Percentiles rank a stretch among this genome's conserved stretches.
Conservation (phyloP, 2,113 vertebrate species). For the Potamarius usumacintae region DNA sequence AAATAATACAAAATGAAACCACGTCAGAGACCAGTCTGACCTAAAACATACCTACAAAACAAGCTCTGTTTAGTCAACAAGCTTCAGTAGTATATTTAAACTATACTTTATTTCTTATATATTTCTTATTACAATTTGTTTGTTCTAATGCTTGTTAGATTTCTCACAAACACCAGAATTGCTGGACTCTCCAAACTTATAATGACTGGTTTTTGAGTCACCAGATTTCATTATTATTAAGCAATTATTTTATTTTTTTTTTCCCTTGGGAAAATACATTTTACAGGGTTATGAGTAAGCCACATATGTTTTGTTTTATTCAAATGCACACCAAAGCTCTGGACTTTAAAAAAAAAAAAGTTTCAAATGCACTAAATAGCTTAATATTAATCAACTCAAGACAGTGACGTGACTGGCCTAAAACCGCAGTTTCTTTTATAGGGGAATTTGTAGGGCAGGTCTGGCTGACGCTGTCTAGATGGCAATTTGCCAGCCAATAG, state of each 20-base stretch:
- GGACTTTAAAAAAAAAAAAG: neutral
- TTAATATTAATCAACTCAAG: neutral
- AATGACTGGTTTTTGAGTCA: neutral
- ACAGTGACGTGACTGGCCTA: too few species aligned
- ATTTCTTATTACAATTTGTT: neutral
- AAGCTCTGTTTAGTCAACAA: neutral
- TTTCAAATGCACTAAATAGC: neutral
- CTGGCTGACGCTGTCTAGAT: neutral
- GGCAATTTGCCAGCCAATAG: conserved; percentile 60
- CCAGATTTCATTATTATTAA: neutral
- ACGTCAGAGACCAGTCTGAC: neutral
- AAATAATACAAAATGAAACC: neutral
- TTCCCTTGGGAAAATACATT: neutral
- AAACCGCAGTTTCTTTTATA: neutral
- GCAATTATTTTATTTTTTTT: neutral
- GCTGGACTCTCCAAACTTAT: neutral
- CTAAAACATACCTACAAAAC: neutral
- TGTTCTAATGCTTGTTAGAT: neutral
- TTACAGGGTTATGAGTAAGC: neutral
- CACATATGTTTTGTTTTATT: neutral
- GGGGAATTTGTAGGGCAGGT: neutral
- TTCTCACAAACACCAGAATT: neutral
- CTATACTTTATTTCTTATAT: neutral
- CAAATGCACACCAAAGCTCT: neutral
- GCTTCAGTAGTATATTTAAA: neutral